Evolutionary conservation across 2,888 invertebrate species (phyloP), one percentile per base, ranked within the genome.

Genomic region (Erebia ligea): DNA sequence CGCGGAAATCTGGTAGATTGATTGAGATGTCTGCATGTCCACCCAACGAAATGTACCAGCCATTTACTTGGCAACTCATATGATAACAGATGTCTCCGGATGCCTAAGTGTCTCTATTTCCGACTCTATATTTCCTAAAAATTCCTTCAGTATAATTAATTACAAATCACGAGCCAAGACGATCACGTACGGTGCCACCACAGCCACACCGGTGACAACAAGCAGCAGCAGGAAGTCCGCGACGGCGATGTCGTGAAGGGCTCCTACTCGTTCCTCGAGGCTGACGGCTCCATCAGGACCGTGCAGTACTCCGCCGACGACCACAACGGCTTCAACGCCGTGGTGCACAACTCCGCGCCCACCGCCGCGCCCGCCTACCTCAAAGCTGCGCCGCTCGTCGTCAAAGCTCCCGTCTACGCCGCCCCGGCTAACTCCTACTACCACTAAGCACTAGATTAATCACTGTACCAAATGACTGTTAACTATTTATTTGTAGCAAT

Each of bases 161-260:
- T n/a, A n/a, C n/a, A n/a, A n/a, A n/a, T n/a, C n/a, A n/a, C n/a
- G n/a, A n/a, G n/a, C n/a, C n/a, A n/a, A n/a, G n/a, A n/a, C n/a
- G n/a, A n/a, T n/a, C n/a, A n/a, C n/a, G n/a, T n/a, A n/a, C n/a
- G n/a, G n/a, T n/a, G n/a, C n/a, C n/a, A n/a, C n/a, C n/a, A n/a
- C n/a, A n/a, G n/a, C n/a, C 91, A 93, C 84, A 91, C 93, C 79
- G 94, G 94, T 61, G 94, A 94, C 86, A 86, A 89, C 82, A 93
- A 94, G 84, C 86, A 87, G 75, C 93, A 92, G 81, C 91, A 92
- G 76, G 94, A 94, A 78, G 76, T 80, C 74, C 87, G 90, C 73
- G 93, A 94, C 71, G 94, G 94, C 68, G 94, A 94, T 78, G 87
- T 86, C 3, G 93, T 94, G 67, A 91, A 93, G 81, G 94, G 93